Evolutionary conservation across 2,888 invertebrate species (phyloP), one percentile per base, ranked within the genome.

Genomic region (Hemithea aestivaria): DNA sequence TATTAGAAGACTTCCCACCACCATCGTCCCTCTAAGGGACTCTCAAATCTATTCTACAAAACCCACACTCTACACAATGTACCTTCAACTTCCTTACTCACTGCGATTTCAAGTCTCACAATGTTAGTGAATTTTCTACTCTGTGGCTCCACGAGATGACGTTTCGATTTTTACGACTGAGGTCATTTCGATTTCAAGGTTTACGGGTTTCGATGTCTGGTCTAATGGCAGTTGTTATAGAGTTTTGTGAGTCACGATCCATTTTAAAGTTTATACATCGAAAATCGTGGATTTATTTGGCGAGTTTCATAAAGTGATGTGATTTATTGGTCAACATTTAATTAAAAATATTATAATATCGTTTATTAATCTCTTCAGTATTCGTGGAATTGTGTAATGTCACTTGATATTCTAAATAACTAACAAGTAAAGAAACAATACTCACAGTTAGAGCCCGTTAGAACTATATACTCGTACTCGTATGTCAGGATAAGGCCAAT

Each of bases 1-100:
- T 85, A 85, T 85, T 85, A 82, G 80, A 71, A 75, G 79, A 81
- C 73, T 80, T 80, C 75, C 75, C 66, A 68, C 73, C 74, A 62
- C 73, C 71, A 67, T 70, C 70, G 65, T 66, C 60, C 62, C 65
- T 63, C 63, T 56, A 58, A 59, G 59, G 60, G 60, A 59, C 66
- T 67, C 67, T 64, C 61, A 67, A 71, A 73, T 75, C 75, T 70
- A 65, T 70, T 67, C 42, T 38, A 42, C n/a, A 45, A 40, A 28
- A 35, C 16, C 40, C 41, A 39, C 32, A 42, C 36, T 34, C 36
- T 37, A 38, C 35, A 28, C 21, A 46, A 33, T 32, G 29, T 29
- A 20, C 33, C 10, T 30, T 28, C 25, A 27, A 7, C 16, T 24
- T 10, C 24, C 10, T 32, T 45, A 27, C 20, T 23, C 9, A 23